Percentiles rank a stretch among this genome's conserved stretches.
Conservation (phyloP, 1,140 invertebrate genomes). For the Danaus melanippus region DNA sequence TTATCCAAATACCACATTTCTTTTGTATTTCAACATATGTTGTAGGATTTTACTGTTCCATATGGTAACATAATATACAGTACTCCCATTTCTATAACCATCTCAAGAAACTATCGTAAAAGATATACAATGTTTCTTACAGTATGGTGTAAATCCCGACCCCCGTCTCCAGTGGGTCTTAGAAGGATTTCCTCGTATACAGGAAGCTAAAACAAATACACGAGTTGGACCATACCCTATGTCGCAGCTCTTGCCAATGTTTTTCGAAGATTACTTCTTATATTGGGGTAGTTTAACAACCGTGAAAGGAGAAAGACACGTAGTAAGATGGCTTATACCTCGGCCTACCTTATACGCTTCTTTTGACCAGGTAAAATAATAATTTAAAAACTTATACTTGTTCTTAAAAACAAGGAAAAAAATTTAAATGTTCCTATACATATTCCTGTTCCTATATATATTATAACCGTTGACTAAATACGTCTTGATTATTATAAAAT, state of each 20-base stretch:
- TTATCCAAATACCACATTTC: too few species aligned
- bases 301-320: conserved; percentile 30
- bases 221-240: conserved; percentile 67
- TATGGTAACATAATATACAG: background rate
- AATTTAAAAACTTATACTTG: conserved; percentile 1
- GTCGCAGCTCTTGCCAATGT: conserved; percentile 69
- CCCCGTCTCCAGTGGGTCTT: conserved; percentile 65
- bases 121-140: conserved; percentile 15
- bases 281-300: conserved; percentile 76
- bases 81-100: conserved; percentile 1
- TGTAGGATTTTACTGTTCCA: too few species aligned
- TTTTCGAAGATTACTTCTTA: conserved; percentile 76
- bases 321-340: conserved; percentile 49
- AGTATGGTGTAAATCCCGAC: conserved; percentile 72
- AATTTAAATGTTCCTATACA: too few species aligned
- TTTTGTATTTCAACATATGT: too few species aligned
- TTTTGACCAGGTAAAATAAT: conserved; percentile 39
- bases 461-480: too few species aligned
- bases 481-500: too few species aligned
- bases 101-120: background rate
- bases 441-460: too few species aligned
- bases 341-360: conserved; percentile 42
- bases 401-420: background rate
- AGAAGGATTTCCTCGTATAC: conserved; percentile 64
- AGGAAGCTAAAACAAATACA: conserved; percentile 64